Evolutionary conservation across 1,140 invertebrate genomes (phyloP).

Genomic region (Nomia melanderi): DNA sequence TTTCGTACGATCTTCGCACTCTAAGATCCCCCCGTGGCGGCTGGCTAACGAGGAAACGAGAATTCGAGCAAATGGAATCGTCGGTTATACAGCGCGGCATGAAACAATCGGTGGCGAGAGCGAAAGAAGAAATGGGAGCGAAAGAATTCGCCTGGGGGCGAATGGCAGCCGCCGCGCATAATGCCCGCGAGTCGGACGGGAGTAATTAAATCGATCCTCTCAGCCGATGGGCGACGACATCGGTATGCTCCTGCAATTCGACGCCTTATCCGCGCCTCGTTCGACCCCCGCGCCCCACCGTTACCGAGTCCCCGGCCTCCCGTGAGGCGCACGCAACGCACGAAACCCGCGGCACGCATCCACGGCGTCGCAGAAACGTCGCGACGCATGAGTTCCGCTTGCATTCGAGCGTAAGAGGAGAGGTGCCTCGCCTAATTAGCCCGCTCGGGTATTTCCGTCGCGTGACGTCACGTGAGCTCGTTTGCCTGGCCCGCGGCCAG

Average conservation of each 20-base stretch:
- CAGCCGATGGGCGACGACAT: neutral
- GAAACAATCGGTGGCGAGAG: neutral
- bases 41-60: no score
- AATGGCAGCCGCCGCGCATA: neutral
- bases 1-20: no score
- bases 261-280: neutral
- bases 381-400: conserved; percentile 75
- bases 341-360: neutral
- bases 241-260: neutral
- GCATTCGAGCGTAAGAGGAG: conserved; percentile 77
- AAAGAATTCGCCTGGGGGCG: neutral
- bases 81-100: neutral
- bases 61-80: no score
- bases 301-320: neutral
- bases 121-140: neutral
- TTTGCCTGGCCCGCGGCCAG: conserved; percentile 78
- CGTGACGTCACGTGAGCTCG: conserved; percentile 80
- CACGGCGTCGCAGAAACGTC: conserved; percentile 50
- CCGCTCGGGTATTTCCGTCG: conserved; percentile 78
- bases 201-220: neutral
- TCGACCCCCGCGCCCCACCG: no score
- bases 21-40: no score
- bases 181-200: neutral
- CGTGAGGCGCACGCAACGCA: conserved; percentile 5
- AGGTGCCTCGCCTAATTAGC: conserved; percentile 79